Conservation (phyloP, 2,888 invertebrate genomes). For the Ecliptopera silaceata region DNA sequence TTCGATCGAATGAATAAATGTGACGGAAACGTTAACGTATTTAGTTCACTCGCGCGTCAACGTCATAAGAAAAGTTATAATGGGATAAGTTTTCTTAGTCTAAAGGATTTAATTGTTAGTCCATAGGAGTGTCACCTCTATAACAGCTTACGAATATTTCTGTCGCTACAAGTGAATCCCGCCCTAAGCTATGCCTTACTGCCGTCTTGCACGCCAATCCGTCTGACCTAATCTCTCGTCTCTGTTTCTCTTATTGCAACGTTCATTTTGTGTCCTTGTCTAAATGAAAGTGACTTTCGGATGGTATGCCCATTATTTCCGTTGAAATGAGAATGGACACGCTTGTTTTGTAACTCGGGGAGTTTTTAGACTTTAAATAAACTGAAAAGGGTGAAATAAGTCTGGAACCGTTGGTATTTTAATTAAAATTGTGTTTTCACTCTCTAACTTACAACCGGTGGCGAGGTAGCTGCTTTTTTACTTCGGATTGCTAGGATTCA, state of each 20-base stretch:
- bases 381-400: conserved; percentile 25
- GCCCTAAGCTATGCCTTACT: conserved; percentile 39
- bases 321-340: conserved; percentile 51
- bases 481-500: not conserved
- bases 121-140: conserved; percentile 9
- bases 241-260: conserved; percentile 21
- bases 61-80: too few relatives aligned
- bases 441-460: not conserved
- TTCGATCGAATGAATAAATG: too few relatives aligned
- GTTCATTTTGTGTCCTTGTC: conserved; percentile 36
- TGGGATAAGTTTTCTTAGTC: too few relatives aligned
- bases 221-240: conserved; percentile 42
- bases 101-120: too few relatives aligned
- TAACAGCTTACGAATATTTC: conserved; percentile 20
- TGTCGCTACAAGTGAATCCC: conserved; percentile 50
- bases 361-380: conserved; percentile 28
- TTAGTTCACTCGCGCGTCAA: too few relatives aligned
- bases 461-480: not conserved
- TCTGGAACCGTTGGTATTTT: conserved; percentile 11
- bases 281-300: conserved; percentile 42
- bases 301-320: conserved; percentile 49
- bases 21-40: too few relatives aligned
- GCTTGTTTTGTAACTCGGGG: conserved; percentile 43
- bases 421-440: conserved; percentile 8
- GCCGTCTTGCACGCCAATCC: conserved; percentile 49